Evolutionary conservation across 2,113 vertebrate species (phyloP).

Genomic region (Sturnus vulgaris): DNA sequence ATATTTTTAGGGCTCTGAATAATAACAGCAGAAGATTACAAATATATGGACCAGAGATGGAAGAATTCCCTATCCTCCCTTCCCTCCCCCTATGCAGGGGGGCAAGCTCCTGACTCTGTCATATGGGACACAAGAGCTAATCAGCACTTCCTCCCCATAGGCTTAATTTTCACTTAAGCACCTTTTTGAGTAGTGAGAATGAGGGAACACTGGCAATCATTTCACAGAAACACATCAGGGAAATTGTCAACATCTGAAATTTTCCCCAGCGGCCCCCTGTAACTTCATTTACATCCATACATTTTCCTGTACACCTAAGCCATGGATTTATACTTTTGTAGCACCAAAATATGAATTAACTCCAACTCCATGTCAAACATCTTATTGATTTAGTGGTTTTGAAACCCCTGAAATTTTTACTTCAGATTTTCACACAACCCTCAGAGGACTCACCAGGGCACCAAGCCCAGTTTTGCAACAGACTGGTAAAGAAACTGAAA

Average conservation of each 20-base stretch:
- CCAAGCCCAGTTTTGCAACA: neutral
- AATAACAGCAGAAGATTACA: neutral
- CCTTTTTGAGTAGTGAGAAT: neutral
- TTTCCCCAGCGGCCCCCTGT: neutral
- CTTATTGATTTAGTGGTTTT: neutral
- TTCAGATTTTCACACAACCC: neutral
- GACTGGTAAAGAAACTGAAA: neutral
- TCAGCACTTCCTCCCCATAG: neutral
- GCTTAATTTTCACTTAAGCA: neutral
- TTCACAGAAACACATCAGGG: neutral
- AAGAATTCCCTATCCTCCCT: neutral
- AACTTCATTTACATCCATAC: neutral
- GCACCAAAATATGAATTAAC: neutral
- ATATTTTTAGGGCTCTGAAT: neutral
- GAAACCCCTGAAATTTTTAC: neutral
- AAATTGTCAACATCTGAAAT: neutral
- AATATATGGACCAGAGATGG: neutral
- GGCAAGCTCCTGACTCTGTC: neutral
- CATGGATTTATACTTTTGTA: fast-evolving
- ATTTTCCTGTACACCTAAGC: neutral
- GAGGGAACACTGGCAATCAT: neutral
- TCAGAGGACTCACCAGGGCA: neutral
- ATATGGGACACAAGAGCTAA: neutral
- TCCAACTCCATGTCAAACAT: neutral
- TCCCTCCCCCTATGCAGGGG: neutral